Evolutionary conservation across 2,888 invertebrate species (phyloP), one percentile per base, ranked within the genome.

Genomic region (Diadegma fenestrale): DNA sequence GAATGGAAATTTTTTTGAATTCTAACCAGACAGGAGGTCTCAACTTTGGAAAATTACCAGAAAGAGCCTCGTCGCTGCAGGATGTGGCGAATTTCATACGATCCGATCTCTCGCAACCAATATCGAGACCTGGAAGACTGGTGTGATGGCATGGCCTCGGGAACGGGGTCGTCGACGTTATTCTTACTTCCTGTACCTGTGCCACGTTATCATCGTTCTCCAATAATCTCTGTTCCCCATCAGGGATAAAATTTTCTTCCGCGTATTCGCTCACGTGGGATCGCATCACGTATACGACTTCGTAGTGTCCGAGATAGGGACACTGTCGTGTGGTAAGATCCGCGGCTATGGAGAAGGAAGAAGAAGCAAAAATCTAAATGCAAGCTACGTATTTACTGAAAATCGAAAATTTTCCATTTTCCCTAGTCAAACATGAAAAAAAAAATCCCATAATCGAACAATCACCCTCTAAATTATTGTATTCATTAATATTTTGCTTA

Each of bases 21-120:
- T 37, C 7, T 37, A 37, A 37, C 0, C 37, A 30, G 37, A 37
- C 37, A 37, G 6, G 37, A 37, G 37, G 6, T 37, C 37, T 37
- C 2, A 37, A 22, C 0, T 43, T 41, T 54, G 58, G 2, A n/a
- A 76, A 89, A 89, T 90, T 81, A 91, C 91, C 93, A 72, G 92
- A 92, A 22, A 92, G 88, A 37, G 92, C 89, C 48, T 93, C 92
- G 85, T 93, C 92, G 86, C 88, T 90, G 89, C 93, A 93, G 45
- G 93, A 92, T 22, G 93, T 91, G 61, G 91, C 90, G 78, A 92
- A 91, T 82, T 93, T 92, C 93, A 93, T 93, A 64, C 92, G 90
- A 87, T 93, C 92, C 58, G 93, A 91, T 73, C 89, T 91, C 85
- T 91, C 91, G 89, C 93, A 93, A 72, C 93, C 93, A 86, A 93